A percentile compares a stretch with the other conserved stretches of the same genome.
Conservation (phyloP, 2,797 vertebrate species). For the Emydoidea blandingii region DNA sequence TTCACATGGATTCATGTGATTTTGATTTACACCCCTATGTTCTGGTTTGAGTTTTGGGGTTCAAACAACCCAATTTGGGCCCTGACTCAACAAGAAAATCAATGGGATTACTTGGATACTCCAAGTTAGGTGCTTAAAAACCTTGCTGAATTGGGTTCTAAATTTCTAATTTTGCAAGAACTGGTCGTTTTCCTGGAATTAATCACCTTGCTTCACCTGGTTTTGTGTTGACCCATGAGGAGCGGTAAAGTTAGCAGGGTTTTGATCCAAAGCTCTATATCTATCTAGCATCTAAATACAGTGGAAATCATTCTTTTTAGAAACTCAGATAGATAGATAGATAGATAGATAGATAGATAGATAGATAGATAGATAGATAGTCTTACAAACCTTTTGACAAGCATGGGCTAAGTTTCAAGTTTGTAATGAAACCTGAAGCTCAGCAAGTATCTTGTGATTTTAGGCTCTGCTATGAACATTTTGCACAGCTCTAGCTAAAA, state of each 20-base stretch:
- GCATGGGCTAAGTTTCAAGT: slow-evolving; percentile 65
- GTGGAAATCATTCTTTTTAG: slow-evolving; percentile 64
- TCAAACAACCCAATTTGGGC: neutral
- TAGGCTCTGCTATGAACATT: slow-evolving; percentile 73
- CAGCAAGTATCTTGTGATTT: slow-evolving; percentile 70
- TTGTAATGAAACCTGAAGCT: slow-evolving; percentile 62
- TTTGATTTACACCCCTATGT: neutral
- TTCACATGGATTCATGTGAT: neutral
- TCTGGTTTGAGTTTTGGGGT: neutral
- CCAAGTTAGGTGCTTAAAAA: neutral
- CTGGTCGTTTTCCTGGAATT: neutral
- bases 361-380: slow-evolving; percentile 38
- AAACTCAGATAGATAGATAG: slow-evolving; percentile 37
- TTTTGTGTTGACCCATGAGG: slow-evolving; percentile 53
- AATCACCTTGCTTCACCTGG: slow-evolving; percentile 29
- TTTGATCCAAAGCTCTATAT: slow-evolving; percentile 46
- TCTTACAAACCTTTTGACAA: slow-evolving; percentile 66
- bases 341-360: slow-evolving; percentile 27
- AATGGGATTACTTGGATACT: neutral
- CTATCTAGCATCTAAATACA: slow-evolving; percentile 44
- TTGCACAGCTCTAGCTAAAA: slow-evolving; percentile 71
- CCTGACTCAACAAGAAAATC: neutral
- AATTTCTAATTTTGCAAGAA: neutral
- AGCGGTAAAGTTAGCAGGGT: slow-evolving; percentile 48
- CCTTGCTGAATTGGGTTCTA: accelerated